Evolutionary conservation across 2,113 vertebrate genomes (phyloP), one percentile per base, ranked within the genome.

Genomic region (Stegastes partitus): DNA sequence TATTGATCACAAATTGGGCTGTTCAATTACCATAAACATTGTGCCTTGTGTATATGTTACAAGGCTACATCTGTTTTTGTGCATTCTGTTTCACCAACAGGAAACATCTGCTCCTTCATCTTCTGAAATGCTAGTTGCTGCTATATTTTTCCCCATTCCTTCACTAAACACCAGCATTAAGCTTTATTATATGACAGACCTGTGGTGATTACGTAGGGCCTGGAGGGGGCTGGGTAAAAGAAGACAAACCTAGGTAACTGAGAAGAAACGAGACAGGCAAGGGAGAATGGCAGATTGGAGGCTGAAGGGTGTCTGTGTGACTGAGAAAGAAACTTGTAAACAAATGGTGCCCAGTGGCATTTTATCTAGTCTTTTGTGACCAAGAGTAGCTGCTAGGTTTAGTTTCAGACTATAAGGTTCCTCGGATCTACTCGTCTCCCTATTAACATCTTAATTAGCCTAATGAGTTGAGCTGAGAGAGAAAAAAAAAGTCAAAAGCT

Each of bases 391-490:
- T 55, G 45, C 42, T 37, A 16, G 34, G 22, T 82, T 37, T 81
- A 66, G 26, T 82, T 74, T 76, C 21, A 57, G 49, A 81, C 64
- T 66, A 14, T 55, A 67, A 64, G 47, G 77, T 81, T 82, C 18
- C 42, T 82, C 66, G 68, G 74, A 80, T 86, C 71, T 51, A 67
- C 75, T 74, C 51, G 31, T 61, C 83, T 84, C 51, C 11, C 57
- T 76, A 64, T 89, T 87, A 81, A 62, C 37, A 66, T 88, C 76
- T 82, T 83, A 88, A 92, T 91, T 86, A 84, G 65, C 74, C 81
- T 83, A 89, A 92, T 87, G 81, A 88, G 90, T 82, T 63, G 71
- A 82, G 76, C 67, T 58, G 16, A 28, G 28, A n/a, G 51, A 58
- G 28, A 39, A 53, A 44, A 21, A 71, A 74, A 28, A 37, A 12